Percentiles rank a stretch among this genome's conserved stretches.
Conservation (phyloP, 1,140 invertebrate genomes). For the Maconellicoccus hirsutus region DNA sequence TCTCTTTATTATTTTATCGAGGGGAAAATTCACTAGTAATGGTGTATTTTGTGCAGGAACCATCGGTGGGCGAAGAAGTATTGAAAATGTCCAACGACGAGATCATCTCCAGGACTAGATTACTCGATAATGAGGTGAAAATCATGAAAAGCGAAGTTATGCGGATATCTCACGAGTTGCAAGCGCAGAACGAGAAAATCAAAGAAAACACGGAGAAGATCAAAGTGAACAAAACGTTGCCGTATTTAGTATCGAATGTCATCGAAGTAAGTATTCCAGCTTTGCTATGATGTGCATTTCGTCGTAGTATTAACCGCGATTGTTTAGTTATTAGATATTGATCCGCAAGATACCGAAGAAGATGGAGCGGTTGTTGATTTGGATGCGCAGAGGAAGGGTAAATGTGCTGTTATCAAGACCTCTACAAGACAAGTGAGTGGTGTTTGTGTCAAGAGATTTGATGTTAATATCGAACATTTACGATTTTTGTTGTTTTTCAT, state of each 20-base stretch:
- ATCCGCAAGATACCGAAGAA: conserved; percentile 91
- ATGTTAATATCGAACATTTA: conserved; percentile 23
- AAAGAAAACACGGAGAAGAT: conserved; percentile 99
- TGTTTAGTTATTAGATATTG: conserved; percentile 77
- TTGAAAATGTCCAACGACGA: conserved; percentile 91
- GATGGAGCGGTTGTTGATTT: conserved; percentile 98
- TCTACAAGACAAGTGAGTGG: conserved; percentile 79
- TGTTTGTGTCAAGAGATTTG: too few species aligned
- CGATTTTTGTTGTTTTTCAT: conserved; percentile 23
- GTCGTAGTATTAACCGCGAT: conserved; percentile 57
- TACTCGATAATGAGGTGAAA: conserved; percentile 97
- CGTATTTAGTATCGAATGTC: conserved; percentile 98
- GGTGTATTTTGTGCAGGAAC: neutral
- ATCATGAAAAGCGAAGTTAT: conserved; percentile 99
- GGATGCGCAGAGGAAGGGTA: conserved; percentile 95
- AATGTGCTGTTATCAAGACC: conserved; percentile 99
- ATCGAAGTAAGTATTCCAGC: conserved; percentile 63
- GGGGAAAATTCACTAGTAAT: too few species aligned
- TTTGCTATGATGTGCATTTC: conserved; percentile 97
- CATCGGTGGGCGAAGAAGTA: conserved; percentile 69
- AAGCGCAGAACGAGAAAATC: conserved; percentile 94
- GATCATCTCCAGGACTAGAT: conserved; percentile 79
- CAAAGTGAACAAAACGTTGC: conserved; percentile 98
- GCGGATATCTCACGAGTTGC: conserved; percentile 91
- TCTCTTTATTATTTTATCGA: too few species aligned